Evolutionary conservation across 2,888 invertebrate species (phyloP).

Genomic region (Heteropelma amictum): DNA sequence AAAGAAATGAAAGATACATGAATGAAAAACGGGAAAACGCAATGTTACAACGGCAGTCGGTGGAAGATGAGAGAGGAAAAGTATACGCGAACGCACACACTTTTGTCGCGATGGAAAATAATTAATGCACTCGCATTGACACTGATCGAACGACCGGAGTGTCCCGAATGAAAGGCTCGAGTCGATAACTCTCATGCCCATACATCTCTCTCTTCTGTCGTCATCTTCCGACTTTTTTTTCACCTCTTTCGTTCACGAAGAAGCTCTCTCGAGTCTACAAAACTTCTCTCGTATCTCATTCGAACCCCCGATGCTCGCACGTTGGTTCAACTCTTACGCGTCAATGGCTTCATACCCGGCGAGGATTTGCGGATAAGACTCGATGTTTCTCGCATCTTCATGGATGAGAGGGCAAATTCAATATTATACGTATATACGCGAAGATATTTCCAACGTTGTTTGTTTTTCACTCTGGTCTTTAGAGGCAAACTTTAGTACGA

Average conservation of each 20-base stretch:
- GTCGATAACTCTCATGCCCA: slow-evolving; percentile 44
- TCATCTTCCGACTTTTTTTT: not conserved
- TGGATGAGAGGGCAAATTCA: not conserved
- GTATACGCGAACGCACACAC: slow-evolving; percentile 31
- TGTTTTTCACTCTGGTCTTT: not conserved
- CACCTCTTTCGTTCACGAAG: not conserved
- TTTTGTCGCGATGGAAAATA: slow-evolving; percentile 52
- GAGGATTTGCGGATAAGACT: slow-evolving; percentile 1
- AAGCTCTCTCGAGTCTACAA: slow-evolving; percentile 12
- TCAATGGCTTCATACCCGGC: slow-evolving; percentile 22
- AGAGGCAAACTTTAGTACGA: not conserved
- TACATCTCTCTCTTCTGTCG: slow-evolving; percentile 26
- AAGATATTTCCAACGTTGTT: not conserved
- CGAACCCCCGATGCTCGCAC: not conserved
- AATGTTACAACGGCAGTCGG: not conserved
- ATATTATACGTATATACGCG: not conserved
- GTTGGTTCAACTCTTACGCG: slow-evolving; percentile 30
- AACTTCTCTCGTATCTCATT: slow-evolving; percentile 21
- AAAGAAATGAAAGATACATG: not conserved
- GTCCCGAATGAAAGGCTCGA: slow-evolving; percentile 50
- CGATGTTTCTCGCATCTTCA: slow-evolving; percentile 11
- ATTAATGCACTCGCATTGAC: slow-evolving; percentile 57
- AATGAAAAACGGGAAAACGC: not conserved
- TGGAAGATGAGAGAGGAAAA: not conserved
- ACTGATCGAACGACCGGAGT: slow-evolving; percentile 54